Evolutionary conservation across 2,888 invertebrate species (phyloP), one percentile per base, ranked within the genome.

Genomic region (Epinotia ramella): DNA sequence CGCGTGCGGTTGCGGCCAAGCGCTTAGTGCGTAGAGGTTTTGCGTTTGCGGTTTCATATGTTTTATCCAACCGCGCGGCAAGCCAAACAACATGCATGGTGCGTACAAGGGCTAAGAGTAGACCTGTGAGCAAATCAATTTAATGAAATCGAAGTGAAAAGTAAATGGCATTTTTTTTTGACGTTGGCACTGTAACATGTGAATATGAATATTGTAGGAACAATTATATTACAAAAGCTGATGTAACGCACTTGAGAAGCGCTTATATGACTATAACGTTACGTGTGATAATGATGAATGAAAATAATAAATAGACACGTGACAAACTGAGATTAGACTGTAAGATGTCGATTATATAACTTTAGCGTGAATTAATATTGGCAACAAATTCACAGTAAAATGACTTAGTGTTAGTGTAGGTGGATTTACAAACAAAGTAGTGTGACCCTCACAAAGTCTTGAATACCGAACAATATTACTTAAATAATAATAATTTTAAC

Each of bases 271-370:
- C 13, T n/a, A n/a, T n/a, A n/a, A n/a, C n/a, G n/a, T n/a, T n/a
- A n/a, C n/a, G n/a, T n/a, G n/a, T n/a, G n/a, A 64, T 44, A 64
- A 64, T 44, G 64, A 44, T 28, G 4, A 28, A 28, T 28, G 6
- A 13, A 12, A 12, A 3, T 16, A 13, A 46, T 12, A 13, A 46
- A 46, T 46, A 16, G 20, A 44, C 20, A 64, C 44, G 20, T 64
- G 64, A 18, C 20, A 18, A 44, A 63, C 20, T 44, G 44, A n/a
- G 13, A 64, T 64, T 46, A 46, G 20, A 64, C 64, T 44, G 13
- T 46, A 46, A 1, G 24, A 64, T 44, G 64, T 46, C 62, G 40
- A 62, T 62, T n/a, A 62, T 40, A 40, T 18, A n/a, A 63, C 13
- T 18, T 18, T 4, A 64, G 16, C 64, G 64, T 64, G 20, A 18